Evolutionary conservation across 1,140 invertebrate genomes (phyloP).

Genomic region (Drosophila lini): DNA sequence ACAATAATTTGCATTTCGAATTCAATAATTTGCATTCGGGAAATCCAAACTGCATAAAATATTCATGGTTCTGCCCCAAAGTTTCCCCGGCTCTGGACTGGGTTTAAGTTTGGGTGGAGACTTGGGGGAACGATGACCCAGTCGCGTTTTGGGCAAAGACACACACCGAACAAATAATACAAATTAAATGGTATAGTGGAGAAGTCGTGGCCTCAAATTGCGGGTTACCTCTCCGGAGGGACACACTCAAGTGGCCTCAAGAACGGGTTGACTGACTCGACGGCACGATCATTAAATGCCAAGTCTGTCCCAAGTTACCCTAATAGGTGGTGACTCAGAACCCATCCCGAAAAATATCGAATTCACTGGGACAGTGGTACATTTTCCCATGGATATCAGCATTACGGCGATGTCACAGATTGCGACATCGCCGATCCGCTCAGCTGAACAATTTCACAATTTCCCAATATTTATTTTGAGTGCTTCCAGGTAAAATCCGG

Average conservation of each 20-base stretch:
- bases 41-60: conserved; percentile 58
- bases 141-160: conserved; percentile 40
- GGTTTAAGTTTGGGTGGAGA: not conserved
- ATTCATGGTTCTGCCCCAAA: conserved; percentile 32
- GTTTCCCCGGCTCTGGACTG: conserved; percentile 5
- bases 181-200: conserved; percentile 60
- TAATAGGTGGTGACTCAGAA: conserved; percentile 41
- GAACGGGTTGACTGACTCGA: conserved; percentile 34
- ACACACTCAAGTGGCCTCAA: conserved; percentile 73
- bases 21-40: conserved; percentile 73
- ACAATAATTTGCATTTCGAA: conserved; percentile 76
- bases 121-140: conserved; percentile 19
- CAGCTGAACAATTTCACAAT: conserved; percentile 73
- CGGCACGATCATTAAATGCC: conserved; percentile 36
- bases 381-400: conserved; percentile 79
- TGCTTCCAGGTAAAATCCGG: conserved; percentile 66
- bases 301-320: conserved; percentile 34
- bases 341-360: conserved; percentile 40
- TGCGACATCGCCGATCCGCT: conserved; percentile 71
- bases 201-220: conserved; percentile 62
- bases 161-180: conserved; percentile 44
- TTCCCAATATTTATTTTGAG: conserved; percentile 52
- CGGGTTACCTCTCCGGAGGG: conserved; percentile 66
- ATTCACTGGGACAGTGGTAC: conserved; percentile 16
- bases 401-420: conserved; percentile 70